Conservation (phyloP, 2,113 vertebrate species). For the Paraplagusia blochii region DNA sequence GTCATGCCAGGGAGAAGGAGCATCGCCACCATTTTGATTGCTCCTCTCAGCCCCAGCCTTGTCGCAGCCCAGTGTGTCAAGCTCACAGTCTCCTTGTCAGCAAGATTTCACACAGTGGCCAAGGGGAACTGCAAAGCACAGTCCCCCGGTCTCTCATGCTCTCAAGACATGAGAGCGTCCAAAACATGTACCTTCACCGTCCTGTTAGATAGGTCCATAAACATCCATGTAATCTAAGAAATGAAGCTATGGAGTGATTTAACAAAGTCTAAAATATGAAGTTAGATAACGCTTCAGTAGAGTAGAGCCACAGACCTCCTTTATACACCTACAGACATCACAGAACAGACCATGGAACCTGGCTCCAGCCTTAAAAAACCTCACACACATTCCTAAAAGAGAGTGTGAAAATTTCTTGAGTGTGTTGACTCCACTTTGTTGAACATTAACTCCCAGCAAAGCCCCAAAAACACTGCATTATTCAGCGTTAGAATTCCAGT, state of each 20-base stretch:
- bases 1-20: conserved; percentile 68
- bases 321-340: background rate
- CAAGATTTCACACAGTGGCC: conserved; percentile 77
- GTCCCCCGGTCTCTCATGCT: conserved; percentile 36
- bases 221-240: conserved; percentile 10
- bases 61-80: conserved; percentile 77
- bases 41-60: conserved; percentile 71
- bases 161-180: conserved; percentile 21
- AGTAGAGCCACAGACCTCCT: background rate
- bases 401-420: background rate
- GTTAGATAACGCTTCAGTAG: too few relatives aligned
- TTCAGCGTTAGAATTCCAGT: conserved; percentile 63
- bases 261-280: too few relatives aligned
- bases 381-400: conserved; percentile 3
- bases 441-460: conserved; percentile 66
- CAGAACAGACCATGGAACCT: background rate
- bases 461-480: conserved; percentile 52
- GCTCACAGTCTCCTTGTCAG: conserved; percentile 77
- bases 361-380: background rate
- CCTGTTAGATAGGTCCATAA: conserved; percentile 37
- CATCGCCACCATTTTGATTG: conserved; percentile 81
- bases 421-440: conserved; percentile 59
- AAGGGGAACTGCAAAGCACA: conserved; percentile 69
- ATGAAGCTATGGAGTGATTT: too few relatives aligned
- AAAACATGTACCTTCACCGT: conserved; percentile 31